Percentiles rank a stretch among this genome's conserved stretches.
These are phyloP conservation scores for Brachypterus glaber DNA, from an alignment of 2,888 invertebrate genomes.

Conservation along the genomic window DNA sequence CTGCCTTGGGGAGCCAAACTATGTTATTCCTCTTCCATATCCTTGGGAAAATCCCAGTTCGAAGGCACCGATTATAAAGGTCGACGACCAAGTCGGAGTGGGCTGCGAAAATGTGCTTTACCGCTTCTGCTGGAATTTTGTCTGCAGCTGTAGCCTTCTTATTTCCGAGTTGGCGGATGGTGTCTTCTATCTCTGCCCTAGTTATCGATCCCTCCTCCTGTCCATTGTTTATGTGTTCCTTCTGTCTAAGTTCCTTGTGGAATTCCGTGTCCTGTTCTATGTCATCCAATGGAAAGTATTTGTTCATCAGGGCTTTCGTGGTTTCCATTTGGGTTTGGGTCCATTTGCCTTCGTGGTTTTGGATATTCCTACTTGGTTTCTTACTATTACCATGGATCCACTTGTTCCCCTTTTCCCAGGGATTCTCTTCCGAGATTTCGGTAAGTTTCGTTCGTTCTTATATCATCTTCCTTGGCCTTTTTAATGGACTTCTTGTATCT, in stretches of 20 bases:
- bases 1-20: constrained; percentile 18
- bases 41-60: constrained; percentile 14
- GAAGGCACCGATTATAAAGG: not conserved
- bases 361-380: no score
- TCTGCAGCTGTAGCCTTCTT: not conserved
- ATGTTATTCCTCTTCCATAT: constrained; percentile 18
- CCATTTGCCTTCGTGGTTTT: constrained; percentile 5
- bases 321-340: constrained; percentile 7
- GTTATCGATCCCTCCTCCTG: not conserved
- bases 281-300: constrained; percentile 13
- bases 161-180: not conserved
- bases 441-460: no score
- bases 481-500: not conserved
- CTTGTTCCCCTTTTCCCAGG: no score
- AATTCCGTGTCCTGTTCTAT: constrained; percentile 3
- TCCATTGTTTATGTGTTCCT: not conserved
- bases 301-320: constrained; percentile 5
- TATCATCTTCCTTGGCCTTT: not conserved
- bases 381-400: no score
- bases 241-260: not conserved
- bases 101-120: not conserved
- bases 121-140: not conserved
- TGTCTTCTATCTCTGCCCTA: not conserved
- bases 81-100: not conserved
- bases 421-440: no score